Percentiles rank a stretch among this genome's conserved stretches.
These are phyloP conservation scores for Sympetrum striolatum DNA, from an alignment of 2,888 invertebrate species.

Conservation along the genomic window DNA sequence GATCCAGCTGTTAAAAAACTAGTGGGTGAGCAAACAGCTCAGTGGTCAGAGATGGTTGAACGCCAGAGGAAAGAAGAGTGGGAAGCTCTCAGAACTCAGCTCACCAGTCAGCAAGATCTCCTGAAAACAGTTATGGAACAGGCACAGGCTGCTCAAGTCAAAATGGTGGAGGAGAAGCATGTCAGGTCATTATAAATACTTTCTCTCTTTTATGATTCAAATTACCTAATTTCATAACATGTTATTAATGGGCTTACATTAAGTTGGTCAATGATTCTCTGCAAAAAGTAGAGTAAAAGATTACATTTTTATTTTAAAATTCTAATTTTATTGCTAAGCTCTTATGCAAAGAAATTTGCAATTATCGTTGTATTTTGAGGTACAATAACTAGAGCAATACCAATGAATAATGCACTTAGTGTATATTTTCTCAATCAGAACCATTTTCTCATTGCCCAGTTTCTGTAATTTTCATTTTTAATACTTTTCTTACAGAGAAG, in stretches of 20 bases:
- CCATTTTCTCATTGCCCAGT: too few species aligned
- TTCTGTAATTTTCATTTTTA: too few species aligned
- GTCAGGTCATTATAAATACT: constrained; percentile 67
- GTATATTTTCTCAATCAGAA: too few species aligned
- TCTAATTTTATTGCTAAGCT: too few species aligned
- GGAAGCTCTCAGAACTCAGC: constrained; percentile 70
- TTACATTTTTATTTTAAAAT: too few species aligned
- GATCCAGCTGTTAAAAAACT: constrained; percentile 81
- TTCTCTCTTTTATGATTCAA: not conserved
- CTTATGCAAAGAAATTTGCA: too few species aligned
- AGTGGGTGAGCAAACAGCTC: constrained; percentile 90
- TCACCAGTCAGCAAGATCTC: constrained; percentile 63
- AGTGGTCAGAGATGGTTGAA: constrained; percentile 92
- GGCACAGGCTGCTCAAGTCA: constrained; percentile 84
- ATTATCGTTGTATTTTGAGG: too few species aligned
- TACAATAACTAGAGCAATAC: too few species aligned
- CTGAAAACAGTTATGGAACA: constrained; percentile 80
- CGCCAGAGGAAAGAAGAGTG: constrained; percentile 84
- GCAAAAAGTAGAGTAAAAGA: too few species aligned
- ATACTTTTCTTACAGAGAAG: constrained; percentile 69
- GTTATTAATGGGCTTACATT: not conserved
- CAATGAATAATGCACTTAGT: too few species aligned
- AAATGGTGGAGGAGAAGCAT: constrained; percentile 87
- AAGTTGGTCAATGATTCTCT: too few species aligned
- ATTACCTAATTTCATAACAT: too few species aligned